A percentile compares a stretch with the other conserved stretches of the same genome.
Conservation (phyloP, 2,113 vertebrate species). For the Microtus pennsylvanicus region DNA sequence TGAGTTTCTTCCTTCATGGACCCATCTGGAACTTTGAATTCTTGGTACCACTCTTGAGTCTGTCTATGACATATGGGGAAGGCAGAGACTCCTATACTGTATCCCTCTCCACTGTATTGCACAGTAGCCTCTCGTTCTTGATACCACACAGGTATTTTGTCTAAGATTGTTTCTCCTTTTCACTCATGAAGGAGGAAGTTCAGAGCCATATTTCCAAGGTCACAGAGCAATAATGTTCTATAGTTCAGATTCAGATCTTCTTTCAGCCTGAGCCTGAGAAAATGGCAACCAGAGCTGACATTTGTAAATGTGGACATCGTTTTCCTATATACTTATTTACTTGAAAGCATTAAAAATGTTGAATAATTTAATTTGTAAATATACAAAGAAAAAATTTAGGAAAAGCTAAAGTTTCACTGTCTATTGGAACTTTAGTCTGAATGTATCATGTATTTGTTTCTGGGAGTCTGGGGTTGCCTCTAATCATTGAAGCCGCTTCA, state of each 20-base stretch:
- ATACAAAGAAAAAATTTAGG: neutral
- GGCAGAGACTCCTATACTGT: neutral
- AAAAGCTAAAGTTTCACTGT: conserved; percentile 11
- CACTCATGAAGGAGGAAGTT: neutral
- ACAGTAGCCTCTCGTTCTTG: conserved; percentile 11
- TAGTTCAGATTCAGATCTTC: conserved; percentile 26
- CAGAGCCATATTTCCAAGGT: neutral
- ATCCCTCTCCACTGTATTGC: neutral
- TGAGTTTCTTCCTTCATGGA: neutral
- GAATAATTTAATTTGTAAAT: conserved; percentile 54
- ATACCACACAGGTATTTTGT: conserved; percentile 1
- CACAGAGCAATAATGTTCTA: conserved; percentile 39
- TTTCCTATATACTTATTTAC: conserved; percentile 27
- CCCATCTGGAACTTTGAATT: neutral
- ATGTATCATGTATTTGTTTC: conserved; percentile 12
- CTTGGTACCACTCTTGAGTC: neutral
- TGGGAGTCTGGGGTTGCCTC: neutral
- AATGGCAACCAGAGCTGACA: conserved; percentile 20
- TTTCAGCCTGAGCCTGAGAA: conserved; percentile 9
- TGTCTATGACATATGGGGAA: neutral
- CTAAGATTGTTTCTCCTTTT: conserved; percentile 16
- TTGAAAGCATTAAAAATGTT: neutral
- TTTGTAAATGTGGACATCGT: conserved; percentile 41
- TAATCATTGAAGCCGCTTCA: conserved; percentile 41
- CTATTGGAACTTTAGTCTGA: neutral